phyloP scores from a whole-genome alignment of 2,888 invertebrate species.

The Drosophila affinis region DNA sequence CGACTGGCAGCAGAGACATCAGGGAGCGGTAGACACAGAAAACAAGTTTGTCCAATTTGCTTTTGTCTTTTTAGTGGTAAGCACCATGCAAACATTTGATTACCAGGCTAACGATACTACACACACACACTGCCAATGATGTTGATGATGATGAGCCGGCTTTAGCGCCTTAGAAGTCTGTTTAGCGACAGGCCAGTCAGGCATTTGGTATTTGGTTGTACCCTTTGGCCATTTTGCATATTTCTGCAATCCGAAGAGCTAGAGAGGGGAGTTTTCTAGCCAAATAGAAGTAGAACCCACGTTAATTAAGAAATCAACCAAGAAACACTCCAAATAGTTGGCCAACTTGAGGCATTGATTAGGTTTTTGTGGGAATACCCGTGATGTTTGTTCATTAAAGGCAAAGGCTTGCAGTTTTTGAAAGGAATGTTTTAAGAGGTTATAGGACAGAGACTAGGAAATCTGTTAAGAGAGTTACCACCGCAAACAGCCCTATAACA shows the following conservation, averaged over 20 bases:
- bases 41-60: slow-evolving; percentile 62
- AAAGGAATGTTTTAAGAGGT: too few species aligned
- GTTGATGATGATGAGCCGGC: slow-evolving; percentile 27
- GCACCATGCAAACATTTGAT: slow-evolving; percentile 56
- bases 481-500: too few species aligned
- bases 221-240: slow-evolving; percentile 15
- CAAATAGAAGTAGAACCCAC: slow-evolving; percentile 18
- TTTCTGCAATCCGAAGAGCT: slow-evolving; percentile 16
- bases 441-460: too few species aligned
- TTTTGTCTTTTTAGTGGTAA: slow-evolving; percentile 25
- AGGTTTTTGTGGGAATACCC: slow-evolving; percentile 1
- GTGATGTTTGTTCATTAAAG: slow-evolving; percentile 5
- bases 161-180: slow-evolving; percentile 58
- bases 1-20: neutral
- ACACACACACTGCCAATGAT: slow-evolving; percentile 1
- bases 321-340: slow-evolving; percentile 24
- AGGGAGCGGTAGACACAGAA: slow-evolving; percentile 26
- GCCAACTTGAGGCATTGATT: slow-evolving; percentile 11
- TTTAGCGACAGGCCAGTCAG: slow-evolving; percentile 17
- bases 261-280: slow-evolving; percentile 23
- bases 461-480: too few species aligned
- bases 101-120: slow-evolving; percentile 33
- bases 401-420: neutral
- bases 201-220: slow-evolving; percentile 31
- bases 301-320: slow-evolving; percentile 38